Percentiles rank a stretch among this genome's conserved stretches.
These are phyloP conservation scores for Dicyrtoma fusca DNA, from an alignment of 2,888 invertebrate species.

Conservation along the genomic window DNA sequence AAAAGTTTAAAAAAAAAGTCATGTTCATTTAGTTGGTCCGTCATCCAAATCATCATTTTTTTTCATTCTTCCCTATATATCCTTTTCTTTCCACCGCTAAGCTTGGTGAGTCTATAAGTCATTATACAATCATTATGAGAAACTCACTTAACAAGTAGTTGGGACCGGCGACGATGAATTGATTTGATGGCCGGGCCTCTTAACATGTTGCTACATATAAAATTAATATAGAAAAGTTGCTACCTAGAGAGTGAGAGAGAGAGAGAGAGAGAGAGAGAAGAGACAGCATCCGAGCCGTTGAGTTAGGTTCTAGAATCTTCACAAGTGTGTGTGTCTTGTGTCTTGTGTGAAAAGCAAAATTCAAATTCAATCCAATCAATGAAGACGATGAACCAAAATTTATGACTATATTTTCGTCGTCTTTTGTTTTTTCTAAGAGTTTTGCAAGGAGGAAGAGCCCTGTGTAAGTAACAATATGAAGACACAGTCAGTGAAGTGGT, in stretches of 20 bases:
- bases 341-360: no score
- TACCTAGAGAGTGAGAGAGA: not conserved
- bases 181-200: no score
- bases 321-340: no score
- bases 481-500: no score
- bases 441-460: no score
- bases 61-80: not conserved
- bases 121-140: slow-evolving; percentile 3
- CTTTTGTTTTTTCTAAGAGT: slow-evolving; percentile 2
- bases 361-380: no score
- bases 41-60: not conserved
- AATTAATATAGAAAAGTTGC: not conserved
- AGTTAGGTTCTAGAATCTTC: no score
- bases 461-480: no score
- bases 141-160: not conserved
- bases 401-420: slow-evolving; percentile 20
- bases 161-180: no score
- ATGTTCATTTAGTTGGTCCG: no score
- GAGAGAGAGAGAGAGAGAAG: not conserved
- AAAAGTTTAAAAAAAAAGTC: not conserved
- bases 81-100: not conserved
- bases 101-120: not conserved
- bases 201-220: not conserved
- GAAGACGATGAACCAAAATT: slow-evolving; percentile 5
- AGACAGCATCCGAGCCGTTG: not conserved